Evolutionary conservation across 2,888 invertebrate species (phyloP).

Genomic region (Pammene aurita): DNA sequence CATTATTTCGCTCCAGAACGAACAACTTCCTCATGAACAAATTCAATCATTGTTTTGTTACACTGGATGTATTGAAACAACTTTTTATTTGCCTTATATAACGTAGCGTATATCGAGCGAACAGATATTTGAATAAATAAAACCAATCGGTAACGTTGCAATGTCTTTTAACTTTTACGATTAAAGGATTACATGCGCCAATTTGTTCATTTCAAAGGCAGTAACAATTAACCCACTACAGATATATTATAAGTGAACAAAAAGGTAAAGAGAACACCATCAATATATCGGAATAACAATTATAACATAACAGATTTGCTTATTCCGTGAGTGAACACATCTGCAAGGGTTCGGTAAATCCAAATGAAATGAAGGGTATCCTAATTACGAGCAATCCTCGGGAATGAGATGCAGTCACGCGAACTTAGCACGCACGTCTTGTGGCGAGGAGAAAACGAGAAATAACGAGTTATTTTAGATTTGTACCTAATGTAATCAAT

Average conservation of each 20-base stretch:
- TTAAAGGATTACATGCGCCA: too few relatives aligned
- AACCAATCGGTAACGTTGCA: too few relatives aligned
- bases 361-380: slow-evolving; percentile 45
- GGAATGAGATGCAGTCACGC: slow-evolving; percentile 43
- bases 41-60: too few relatives aligned
- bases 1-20: too few relatives aligned
- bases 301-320: slow-evolving; percentile 39
- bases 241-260: neutral
- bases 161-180: too few relatives aligned
- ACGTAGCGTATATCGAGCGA: too few relatives aligned
- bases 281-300: slow-evolving; percentile 10
- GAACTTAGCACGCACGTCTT: slow-evolving; percentile 34
- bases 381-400: slow-evolving; percentile 43
- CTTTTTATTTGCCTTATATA: too few relatives aligned
- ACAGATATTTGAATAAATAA: too few relatives aligned
- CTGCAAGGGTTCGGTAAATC: slow-evolving; percentile 42
- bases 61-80: too few relatives aligned
- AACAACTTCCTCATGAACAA: too few relatives aligned
- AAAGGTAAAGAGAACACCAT: neutral
- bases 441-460: slow-evolving; percentile 11
- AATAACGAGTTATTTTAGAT: neutral
- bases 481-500: neutral
- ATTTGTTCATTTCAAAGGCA: too few relatives aligned
- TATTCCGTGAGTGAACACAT: slow-evolving; percentile 42
- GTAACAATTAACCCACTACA: neutral